phyloP scores from a whole-genome alignment of 2,113 vertebrate genomes.

The Cricetomys ansorgei region DNA sequence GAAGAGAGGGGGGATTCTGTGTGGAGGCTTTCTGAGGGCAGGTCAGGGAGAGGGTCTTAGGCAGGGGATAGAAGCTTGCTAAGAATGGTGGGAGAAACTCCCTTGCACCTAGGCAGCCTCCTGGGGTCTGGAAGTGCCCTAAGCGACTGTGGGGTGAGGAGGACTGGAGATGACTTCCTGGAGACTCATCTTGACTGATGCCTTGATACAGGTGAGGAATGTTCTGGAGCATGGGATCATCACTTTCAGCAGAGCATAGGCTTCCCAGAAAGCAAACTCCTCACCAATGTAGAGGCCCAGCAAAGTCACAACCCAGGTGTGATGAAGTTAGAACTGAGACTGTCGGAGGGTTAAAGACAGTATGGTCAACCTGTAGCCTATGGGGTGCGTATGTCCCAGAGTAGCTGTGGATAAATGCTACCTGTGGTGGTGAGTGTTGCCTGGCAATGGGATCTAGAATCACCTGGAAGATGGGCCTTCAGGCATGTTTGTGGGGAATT shows the following conservation, averaged over 20 bases:
- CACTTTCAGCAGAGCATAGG: too few species aligned
- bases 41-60: not conserved
- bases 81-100: not conserved
- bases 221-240: not conserved
- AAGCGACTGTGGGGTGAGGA: not conserved
- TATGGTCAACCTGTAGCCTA: not conserved
- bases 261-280: not conserved
- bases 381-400: not conserved
- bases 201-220: too few species aligned
- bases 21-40: not conserved
- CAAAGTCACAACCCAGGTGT: not conserved
- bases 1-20: not conserved
- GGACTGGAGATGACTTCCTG: not conserved
- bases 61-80: not conserved
- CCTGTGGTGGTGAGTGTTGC: not conserved
- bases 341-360: not conserved
- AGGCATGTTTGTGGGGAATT: not conserved
- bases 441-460: not conserved
- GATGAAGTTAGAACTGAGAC: not conserved
- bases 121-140: not conserved
- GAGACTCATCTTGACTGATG: too few species aligned
- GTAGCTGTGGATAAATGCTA: not conserved
- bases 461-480: not conserved
- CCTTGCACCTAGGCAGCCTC: not conserved
- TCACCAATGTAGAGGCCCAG: not conserved